These are phyloP conservation scores for Caenorhabditis sp. DNA, from an alignment of 2,888 invertebrate species.

Conservation along the genomic window DNA sequence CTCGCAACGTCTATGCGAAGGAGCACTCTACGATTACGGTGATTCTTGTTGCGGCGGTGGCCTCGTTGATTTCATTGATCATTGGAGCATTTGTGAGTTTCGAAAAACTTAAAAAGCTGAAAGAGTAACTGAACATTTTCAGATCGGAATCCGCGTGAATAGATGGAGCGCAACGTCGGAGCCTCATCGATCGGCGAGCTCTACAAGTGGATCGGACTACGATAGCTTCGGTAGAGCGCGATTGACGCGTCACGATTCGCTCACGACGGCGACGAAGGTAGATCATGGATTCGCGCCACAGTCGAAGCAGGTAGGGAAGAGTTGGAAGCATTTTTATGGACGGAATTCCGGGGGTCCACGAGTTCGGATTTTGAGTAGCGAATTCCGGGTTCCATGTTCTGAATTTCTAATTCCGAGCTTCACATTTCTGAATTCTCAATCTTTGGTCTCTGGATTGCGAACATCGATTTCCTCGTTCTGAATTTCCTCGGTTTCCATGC, in stretches of 20 bases:
- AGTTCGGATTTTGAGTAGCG: too few species aligned
- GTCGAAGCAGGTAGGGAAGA: slow-evolving; percentile 59
- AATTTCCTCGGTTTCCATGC: too few species aligned
- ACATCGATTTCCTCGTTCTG: too few species aligned
- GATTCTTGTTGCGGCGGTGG: slow-evolving; percentile 45
- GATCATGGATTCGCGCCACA: slow-evolving; percentile 76
- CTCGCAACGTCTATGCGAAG: slow-evolving; percentile 23
- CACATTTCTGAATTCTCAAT: too few species aligned
- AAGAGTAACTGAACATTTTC: not conserved
- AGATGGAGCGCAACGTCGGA: slow-evolving; percentile 62
- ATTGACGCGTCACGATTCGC: slow-evolving; percentile 80
- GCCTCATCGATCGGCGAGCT: slow-evolving; percentile 74
- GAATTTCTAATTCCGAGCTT: too few species aligned
- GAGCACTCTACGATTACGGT: slow-evolving; percentile 58
- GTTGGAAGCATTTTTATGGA: not conserved
- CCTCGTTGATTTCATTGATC: slow-evolving; percentile 51
- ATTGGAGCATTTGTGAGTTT: slow-evolving; percentile 63
- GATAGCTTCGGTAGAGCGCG: slow-evolving; percentile 74
- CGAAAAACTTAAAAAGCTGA: not conserved
- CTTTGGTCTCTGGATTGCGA: too few species aligned
- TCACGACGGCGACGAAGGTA: slow-evolving; percentile 76
- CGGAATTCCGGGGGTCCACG: too few species aligned
- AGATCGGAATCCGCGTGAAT: slow-evolving; percentile 59
- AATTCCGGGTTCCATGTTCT: too few species aligned
- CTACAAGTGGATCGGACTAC: slow-evolving; percentile 74